Base-by-base conservation (phyloP, 2,113 vertebrate genomes). In the Diphyllodes magnificus region DNA sequence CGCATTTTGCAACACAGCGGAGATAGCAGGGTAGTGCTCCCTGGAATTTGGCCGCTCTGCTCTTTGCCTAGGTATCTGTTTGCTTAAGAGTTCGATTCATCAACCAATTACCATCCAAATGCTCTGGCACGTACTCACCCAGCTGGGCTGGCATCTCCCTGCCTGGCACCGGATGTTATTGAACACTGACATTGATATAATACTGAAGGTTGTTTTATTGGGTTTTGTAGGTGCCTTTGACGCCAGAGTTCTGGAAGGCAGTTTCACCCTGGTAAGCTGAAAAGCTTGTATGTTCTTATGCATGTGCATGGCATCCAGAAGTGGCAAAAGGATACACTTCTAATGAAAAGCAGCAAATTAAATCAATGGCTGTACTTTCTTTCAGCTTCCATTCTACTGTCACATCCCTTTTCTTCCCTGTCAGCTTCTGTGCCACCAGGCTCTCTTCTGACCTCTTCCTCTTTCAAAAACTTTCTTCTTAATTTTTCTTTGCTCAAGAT, bases 11-110 rank as follows among this genome's bases (percentile, higher is more conserved):
- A 96, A 94, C 17, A 6, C 57, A 49, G 79, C 0, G 2, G 64
- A 92, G 92, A 94, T 66, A 93, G 82, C 94, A 93, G 68, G 49
- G 68, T 68, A 85, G 68, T 4, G 47, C 78, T 72, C 40, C 47
- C 16, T 90, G 91, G 92, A 96, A 89, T 94, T 92, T 88, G 86
- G 92, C 83, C 78, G 0, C 80, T 37, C 75, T 78, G 92, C 68
- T 92, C 82, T 91, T 91, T 88, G 76, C 68, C 51, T 90, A 51
- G 76, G 68, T 86, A 60, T 45, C 76, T 93, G 70, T 61, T 96
- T 96, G 93, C 80, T 88, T 33, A 81, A 71, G 82, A 93, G 69
- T 60, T 77, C 2, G 2, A 86, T 82, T 77, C 92, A 57, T 86
- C 49, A 35, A 50, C n/a, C 30, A 63, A 53, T 88, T 86, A 88